Evolutionary conservation across 2,113 vertebrate genomes (phyloP), one percentile per base, ranked within the genome.

Genomic region (Macquaria australasica): DNA sequence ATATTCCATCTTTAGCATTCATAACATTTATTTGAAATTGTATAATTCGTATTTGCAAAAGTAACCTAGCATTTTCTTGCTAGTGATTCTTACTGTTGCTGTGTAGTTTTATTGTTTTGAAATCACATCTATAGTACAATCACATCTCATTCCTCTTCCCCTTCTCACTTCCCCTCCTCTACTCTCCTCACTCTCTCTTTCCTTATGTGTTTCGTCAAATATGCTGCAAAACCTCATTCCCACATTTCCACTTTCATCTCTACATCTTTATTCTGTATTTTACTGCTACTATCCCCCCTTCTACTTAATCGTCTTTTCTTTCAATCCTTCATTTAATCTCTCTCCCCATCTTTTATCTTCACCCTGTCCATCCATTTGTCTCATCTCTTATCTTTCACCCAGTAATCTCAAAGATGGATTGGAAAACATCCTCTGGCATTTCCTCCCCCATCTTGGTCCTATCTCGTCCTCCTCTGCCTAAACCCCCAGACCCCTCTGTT

Each of bases 341-440:
- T 43, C 1, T 45, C 41, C 16, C 31, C 55, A 18, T 84, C 59
- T 45, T 63, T 63, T 56, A 56, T 55, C 51, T 23, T 76, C 51
- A 68, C 25, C n/a, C 25, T 62, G 31, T 60, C 64, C 8, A 21
- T 48, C 28, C 34, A 15, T 75, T 48, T 59, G 8, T 51, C 50
- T 72, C 68, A 58, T 73, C 50, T 88, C 18, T 82, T 60, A 18
- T 81, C 53, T 87, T 50, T 75, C 72, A 73, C 59, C 37, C 85
- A 83, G 92, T 91, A 81, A 82, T 83, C 34, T 70, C 90, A 89
- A 92, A 92, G 88, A 89, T 71, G 66, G 88, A 89, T 31, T 23
- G 58, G 59, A 91, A 83, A 80, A 82, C 83, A 10, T 82, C 85
- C 31, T 84, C 68, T 58, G 82, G 83, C 81, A 66, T 88, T 77